Evolutionary conservation across 2,113 vertebrate genomes (phyloP), one percentile per base, ranked within the genome.

Genomic region (Aepyceros melampus): DNA sequence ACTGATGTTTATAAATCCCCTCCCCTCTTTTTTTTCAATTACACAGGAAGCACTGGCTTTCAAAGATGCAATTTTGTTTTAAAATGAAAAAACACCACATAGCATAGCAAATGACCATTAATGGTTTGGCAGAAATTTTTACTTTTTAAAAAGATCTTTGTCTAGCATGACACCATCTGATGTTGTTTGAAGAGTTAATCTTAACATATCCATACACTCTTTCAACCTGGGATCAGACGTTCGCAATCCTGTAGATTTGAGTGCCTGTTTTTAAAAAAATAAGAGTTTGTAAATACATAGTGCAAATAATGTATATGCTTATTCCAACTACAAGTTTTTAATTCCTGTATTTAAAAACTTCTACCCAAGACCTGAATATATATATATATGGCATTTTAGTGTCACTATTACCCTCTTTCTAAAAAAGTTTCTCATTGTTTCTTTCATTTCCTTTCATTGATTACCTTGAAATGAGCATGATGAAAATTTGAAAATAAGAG

Each of bases 131-230:
- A 97, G 91, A 96, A 98, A 97, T 84, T 93, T 98, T 98, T 99
- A 99, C 99, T 99, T 99, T 99, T 99, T 99, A 98, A 99, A 99
- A 98, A 99, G 99, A 97, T 99, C 99, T 98, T 99, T 99, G 99
- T 99, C 99, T 98, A 99, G 99, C 96, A 99, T 99, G 58, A 99
- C 99, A 91, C 99, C 99, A 92, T 99, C 99, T 82, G 99, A 99
- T 45, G 99, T 99, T 84, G 99, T 99, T 97, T 99, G 99, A 98
- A 99, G 97, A 76, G 99, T 99, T 98, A 99, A 98, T 98, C 99
- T 99, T 98, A 99, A 99, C 99, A 99, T 99, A 98, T 99, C 99
- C 99, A 99, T 99, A 98, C 99, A 99, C 98, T 99, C 99, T 96
- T 99, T 99, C 98, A 99, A 98, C 86, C 99, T 99, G 78, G 99